Percentiles rank a stretch among this genome's conserved stretches.
Evolutionary conservation across 2,888 invertebrate genomes (phyloP).

Genomic region (Sialis lutaria): DNA sequence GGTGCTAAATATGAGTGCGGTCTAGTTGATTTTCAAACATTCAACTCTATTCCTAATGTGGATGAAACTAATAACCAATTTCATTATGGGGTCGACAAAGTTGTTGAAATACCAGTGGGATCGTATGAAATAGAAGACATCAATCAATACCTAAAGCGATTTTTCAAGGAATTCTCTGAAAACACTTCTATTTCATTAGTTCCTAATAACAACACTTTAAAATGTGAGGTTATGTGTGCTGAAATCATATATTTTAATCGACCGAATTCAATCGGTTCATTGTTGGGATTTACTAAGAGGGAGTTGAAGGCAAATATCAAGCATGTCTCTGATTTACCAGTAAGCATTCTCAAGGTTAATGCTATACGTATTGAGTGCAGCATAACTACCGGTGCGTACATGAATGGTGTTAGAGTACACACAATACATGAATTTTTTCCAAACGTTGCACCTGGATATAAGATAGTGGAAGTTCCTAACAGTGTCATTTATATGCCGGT

Average conservation of each 20-base stretch:
- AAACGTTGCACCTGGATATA: no score
- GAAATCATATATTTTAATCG: constrained; percentile 8
- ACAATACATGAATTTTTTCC: no score
- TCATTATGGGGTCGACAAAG: constrained; percentile 11
- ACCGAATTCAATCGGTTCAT: no score
- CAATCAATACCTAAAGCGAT: constrained; percentile 8
- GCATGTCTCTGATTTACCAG: constrained; percentile 15
- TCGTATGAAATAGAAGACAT: constrained; percentile 19
- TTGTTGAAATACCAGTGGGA: constrained; percentile 14
- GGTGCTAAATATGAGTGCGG: constrained; percentile 13
- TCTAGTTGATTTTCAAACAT: constrained; percentile 16
- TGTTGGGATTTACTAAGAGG: no score
- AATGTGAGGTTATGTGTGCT: constrained; percentile 10
- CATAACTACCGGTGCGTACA: constrained; percentile 15
- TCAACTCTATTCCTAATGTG: constrained; percentile 18
- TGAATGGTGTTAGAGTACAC: constrained; percentile 7
- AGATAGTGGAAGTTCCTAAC: constrained; percentile 11
- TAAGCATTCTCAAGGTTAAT: constrained; percentile 17
- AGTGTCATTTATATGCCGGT: constrained; percentile 19
- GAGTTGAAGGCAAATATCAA: constrained; percentile 6
- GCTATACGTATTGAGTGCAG: constrained; percentile 15
- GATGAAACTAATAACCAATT: constrained; percentile 18
- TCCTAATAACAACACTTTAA: constrained; percentile 16
- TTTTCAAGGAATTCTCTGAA: constrained; percentile 7
- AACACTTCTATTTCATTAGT: constrained; percentile 6